Base-by-base conservation (phyloP, 23 tunicate species). In the Styela plicata region DNA sequence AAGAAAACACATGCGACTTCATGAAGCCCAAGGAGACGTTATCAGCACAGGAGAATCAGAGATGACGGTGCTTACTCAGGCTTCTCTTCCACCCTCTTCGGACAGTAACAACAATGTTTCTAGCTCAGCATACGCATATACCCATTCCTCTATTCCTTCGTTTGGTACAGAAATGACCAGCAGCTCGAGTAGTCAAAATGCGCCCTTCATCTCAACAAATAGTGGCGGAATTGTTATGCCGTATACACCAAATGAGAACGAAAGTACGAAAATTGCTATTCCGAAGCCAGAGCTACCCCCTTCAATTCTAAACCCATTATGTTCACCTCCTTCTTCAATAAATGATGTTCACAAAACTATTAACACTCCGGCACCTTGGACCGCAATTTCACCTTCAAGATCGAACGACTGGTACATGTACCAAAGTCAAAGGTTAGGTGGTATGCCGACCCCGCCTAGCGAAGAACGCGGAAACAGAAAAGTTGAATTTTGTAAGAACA, bases 1-100 rank as follows among this genome's bases (percentile, higher is more conserved):
- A 28, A 75, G 96, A 28, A 95, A 95, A 36, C 99, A 95, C 88
- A 80, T 90, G 92, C 90, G 89, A 75, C 32, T 84, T 23, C 99
- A 95, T 78, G 89, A 88, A 63, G 85, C 86, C 2, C 78, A 90
- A 10, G 99, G 91, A 37, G 90, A 91, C 82, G 52, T 91, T 25
- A 57, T 33, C 20, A 29, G 64, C 63, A 28, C 74, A 22, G 31
- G 22, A 67, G 1, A 25, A 1, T 17, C 19, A 27, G 71, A 27
- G 16, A 29, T 25, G 71, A 25, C 31, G 16, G 24, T 25, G 13
- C 28, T 44, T 24, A 7, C 25, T 21, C 25, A 26, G 7, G 26
- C 81, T 0, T 13, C 67, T n/a, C 23, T 24, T 19, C 64, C 66
- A 10, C 63, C 52, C 31, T 76, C 81, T 17, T 73, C 78, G 52